These are phyloP conservation scores for Nasonia longicornis DNA, from an alignment of 1,140 invertebrate genomes.

Conservation along the genomic window DNA sequence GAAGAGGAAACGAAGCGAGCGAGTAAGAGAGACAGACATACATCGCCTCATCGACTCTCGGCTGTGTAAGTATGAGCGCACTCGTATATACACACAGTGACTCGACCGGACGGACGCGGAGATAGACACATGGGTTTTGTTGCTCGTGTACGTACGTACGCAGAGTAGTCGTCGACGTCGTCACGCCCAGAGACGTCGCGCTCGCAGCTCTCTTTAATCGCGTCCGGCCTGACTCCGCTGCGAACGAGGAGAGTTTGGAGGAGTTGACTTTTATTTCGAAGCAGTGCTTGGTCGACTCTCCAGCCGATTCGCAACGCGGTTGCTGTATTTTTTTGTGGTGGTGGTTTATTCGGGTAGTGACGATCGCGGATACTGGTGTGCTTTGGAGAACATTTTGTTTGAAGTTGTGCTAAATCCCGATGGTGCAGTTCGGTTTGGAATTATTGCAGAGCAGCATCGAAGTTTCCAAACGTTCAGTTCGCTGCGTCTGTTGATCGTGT, in stretches of 20 bases:
- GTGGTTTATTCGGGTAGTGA: not conserved
- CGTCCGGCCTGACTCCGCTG: conserved; percentile 27
- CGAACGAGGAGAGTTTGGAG: not conserved
- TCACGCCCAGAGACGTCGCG: conserved; percentile 2
- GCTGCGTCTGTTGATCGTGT: too few species aligned
- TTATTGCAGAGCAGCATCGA: not conserved
- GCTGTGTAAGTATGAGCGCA: not conserved
- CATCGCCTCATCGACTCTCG: conserved; percentile 20
- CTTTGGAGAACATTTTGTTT: too few species aligned
- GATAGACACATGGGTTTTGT: conserved; percentile 23
- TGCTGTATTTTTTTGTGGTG: too few species aligned
- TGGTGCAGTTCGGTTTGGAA: not conserved
- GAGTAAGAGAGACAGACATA: not conserved
- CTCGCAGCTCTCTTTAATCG: conserved; percentile 31
- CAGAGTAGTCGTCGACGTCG: conserved; percentile 11
- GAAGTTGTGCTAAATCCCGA: not conserved
- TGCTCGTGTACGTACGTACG: not conserved
- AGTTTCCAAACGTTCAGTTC: not conserved
- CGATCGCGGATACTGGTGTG: not conserved
- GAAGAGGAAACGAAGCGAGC: not conserved
- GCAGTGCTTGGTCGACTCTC: not conserved
- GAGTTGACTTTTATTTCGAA: conserved; percentile 10
- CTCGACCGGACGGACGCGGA: conserved; percentile 22
- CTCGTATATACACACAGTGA: not conserved
- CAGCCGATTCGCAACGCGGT: not conserved